These are phyloP conservation scores for Trachelus iudaicus DNA, from an alignment of 2,888 invertebrate genomes.

Conservation along the genomic window DNA sequence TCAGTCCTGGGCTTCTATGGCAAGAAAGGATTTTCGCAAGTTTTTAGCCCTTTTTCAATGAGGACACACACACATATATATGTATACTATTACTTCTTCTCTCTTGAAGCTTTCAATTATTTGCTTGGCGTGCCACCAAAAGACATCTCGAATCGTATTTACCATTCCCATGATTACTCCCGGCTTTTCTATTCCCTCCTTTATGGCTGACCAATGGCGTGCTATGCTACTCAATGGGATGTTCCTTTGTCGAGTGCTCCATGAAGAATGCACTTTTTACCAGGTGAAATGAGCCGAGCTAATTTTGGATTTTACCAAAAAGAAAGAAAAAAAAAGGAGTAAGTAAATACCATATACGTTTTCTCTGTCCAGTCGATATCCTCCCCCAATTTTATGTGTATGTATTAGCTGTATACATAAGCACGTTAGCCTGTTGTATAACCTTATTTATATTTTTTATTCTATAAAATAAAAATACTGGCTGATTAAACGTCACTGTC, in stretches of 20 bases:
- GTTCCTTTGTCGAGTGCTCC: slow-evolving; percentile 45
- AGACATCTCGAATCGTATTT: slow-evolving; percentile 55
- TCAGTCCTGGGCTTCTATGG: slow-evolving; percentile 20
- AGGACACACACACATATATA: neutral
- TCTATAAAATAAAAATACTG: neutral
- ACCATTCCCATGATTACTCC: slow-evolving; percentile 60
- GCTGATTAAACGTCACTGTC: neutral
- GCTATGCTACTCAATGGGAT: slow-evolving; percentile 46
- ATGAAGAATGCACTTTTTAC: slow-evolving; percentile 51
- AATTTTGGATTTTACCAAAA: slow-evolving; percentile 39
- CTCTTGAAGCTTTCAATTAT: slow-evolving; percentile 36
- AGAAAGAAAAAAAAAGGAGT: slow-evolving; percentile 32
- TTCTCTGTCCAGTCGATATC: neutral
- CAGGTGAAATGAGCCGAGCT: slow-evolving; percentile 58
- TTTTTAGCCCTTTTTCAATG: slow-evolving; percentile 14
- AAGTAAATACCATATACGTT: slow-evolving; percentile 20
- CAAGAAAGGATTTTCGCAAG: slow-evolving; percentile 47
- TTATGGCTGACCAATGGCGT: slow-evolving; percentile 57
- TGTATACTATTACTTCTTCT: slow-evolving; percentile 11
- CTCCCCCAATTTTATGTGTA: neutral
- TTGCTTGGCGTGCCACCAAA: slow-evolving; percentile 44
- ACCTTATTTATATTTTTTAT: neutral
- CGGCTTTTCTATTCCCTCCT: slow-evolving; percentile 35
- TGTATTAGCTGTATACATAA: neutral
- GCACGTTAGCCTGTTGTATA: neutral